phyloP scores from a whole-genome alignment of 2,113 vertebrate genomes.

The Ciconia maguari region DNA sequence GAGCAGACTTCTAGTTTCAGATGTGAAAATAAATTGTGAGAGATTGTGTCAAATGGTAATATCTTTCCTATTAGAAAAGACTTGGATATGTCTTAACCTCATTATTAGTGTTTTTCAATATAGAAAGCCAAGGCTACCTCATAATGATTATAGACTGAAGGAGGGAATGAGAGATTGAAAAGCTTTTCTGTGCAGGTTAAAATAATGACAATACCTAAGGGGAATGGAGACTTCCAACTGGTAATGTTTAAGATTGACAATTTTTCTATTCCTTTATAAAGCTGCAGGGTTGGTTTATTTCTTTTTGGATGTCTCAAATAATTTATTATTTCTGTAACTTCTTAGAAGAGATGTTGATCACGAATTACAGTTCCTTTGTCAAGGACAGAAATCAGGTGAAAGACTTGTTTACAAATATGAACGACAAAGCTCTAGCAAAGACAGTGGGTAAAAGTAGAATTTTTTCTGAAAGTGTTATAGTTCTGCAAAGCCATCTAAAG shows the following conservation, averaged over 20 bases:
- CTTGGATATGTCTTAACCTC: neutral
- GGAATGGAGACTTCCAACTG: neutral
- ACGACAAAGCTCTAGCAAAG: neutral
- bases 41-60: neutral
- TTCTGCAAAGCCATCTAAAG: neutral
- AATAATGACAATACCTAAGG: neutral
- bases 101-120: neutral
- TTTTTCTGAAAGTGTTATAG: neutral
- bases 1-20: neutral
- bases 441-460: neutral
- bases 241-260: neutral
- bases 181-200: neutral
- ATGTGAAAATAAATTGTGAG: neutral
- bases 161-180: neutral
- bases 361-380: neutral
- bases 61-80: neutral
- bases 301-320: neutral
- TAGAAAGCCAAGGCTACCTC: neutral
- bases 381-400: neutral
- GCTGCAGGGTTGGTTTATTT: neutral
- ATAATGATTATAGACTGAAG: neutral
- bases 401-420: neutral
- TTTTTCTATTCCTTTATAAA: neutral
- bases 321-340: neutral
- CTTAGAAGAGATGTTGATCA: neutral